Evolutionary conservation across 2,888 invertebrate genomes (phyloP).

Genomic region (Eristalis tenax): DNA sequence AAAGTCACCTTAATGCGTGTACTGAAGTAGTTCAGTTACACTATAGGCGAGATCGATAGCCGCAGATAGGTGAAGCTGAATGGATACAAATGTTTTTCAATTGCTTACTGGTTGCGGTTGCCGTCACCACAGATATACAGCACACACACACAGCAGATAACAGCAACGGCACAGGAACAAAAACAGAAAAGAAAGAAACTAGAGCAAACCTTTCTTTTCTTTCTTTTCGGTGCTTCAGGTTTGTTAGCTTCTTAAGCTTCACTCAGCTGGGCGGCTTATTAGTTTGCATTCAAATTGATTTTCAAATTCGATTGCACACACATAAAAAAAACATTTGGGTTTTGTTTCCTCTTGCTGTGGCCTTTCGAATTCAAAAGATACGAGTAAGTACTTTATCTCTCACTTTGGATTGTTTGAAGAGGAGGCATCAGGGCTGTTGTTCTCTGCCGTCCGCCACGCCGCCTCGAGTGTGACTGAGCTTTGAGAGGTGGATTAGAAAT

Average conservation of each 20-base stretch:
- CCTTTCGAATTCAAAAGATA: not conserved
- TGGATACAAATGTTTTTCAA: conserved; percentile 51
- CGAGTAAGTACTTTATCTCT: conserved; percentile 48
- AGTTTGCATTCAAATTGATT: conserved; percentile 47
- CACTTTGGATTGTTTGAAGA: conserved; percentile 37
- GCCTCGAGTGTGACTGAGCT: conserved; percentile 9
- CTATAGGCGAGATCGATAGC: conserved; percentile 26
- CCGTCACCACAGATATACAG: not conserved
- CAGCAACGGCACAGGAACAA: not conserved
- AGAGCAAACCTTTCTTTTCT: conserved; percentile 47
- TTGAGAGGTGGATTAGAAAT: conserved; percentile 23
- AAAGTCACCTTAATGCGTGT: conserved; percentile 59
- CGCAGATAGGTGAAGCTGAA: conserved; percentile 30
- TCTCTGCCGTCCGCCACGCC: not conserved
- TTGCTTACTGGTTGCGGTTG: not conserved
- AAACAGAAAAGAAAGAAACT: conserved; percentile 26
- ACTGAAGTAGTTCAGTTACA: conserved; percentile 55
- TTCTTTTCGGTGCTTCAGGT: conserved; percentile 10
- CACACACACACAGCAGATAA: not conserved
- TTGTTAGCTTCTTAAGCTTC: conserved; percentile 46
- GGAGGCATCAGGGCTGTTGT: not conserved
- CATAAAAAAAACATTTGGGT: not conserved
- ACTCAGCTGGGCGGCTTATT: conserved; percentile 31
- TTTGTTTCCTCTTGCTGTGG: not conserved
- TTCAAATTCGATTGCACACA: conserved; percentile 23